Conservation (phyloP, 2,113 vertebrate genomes). For the Sminthopsis crassicaudata region DNA sequence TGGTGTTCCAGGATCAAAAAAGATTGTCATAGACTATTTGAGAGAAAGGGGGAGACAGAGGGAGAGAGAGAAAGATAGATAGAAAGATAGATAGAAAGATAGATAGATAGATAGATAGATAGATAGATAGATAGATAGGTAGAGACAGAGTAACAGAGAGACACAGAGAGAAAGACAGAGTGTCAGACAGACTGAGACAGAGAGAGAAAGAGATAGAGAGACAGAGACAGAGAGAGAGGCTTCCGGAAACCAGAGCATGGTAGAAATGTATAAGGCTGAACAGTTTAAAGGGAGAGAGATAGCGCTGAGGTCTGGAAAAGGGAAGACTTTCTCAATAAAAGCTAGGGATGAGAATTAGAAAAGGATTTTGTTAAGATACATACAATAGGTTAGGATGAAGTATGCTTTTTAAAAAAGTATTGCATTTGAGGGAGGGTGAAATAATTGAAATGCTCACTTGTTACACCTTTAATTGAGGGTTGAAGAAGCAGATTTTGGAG, state of each 20-base stretch:
- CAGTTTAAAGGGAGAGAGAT: neutral
- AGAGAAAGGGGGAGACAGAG: no score
- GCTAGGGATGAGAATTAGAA: neutral
- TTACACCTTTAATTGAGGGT: neutral
- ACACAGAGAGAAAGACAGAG: neutral
- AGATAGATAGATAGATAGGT: neutral
- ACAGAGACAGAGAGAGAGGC: neutral
- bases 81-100: neutral
- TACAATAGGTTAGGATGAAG: neutral
- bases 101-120: no score
- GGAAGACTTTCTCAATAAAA: neutral
- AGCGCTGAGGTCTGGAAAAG: neutral
- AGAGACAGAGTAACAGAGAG: neutral
- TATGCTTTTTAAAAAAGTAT: neutral
- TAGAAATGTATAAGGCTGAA: neutral
- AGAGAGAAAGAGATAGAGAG: neutral
- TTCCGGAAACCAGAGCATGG: neutral
- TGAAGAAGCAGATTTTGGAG: neutral
- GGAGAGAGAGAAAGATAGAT: no score
- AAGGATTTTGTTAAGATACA: neutral
- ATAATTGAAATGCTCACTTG: neutral
- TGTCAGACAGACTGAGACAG: no score
- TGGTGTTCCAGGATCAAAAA: neutral
- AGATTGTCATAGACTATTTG: neutral
- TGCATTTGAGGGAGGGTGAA: neutral